Evolutionary conservation across 2,888 invertebrate genomes (phyloP), one percentile per base, ranked within the genome.

Genomic region (Axea sp.): DNA sequence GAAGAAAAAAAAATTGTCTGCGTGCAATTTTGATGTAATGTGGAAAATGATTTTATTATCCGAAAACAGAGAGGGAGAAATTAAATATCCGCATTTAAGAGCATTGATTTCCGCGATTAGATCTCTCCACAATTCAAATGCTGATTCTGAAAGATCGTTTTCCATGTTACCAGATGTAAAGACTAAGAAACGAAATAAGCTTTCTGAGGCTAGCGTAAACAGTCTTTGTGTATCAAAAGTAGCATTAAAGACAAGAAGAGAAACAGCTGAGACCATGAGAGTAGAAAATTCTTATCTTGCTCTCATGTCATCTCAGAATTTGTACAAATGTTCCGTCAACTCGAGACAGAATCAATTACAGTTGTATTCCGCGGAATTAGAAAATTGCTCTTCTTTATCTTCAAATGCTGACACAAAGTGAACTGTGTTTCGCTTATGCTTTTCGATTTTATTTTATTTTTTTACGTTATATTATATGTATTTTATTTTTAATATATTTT

Each of bases 31-130:
- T 8, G 53, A 53, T 11, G 4, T 15, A 0, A 53, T 37, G 39
- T 53, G 53, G 53, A 53, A 39, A 53, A 35, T 7, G 0, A 51
- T 53, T 17, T 37, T 39, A 11, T 11, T 0, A 26, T 33, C 14
- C 1, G 11, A 15, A 15, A n/a, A 15, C 15, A 6, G 1, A 4
- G 1, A 37, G n/a, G 39, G 35, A 11, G 8, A 17, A 0, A 0
- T 19, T 11, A 28, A 28, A 15, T 53, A 39, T 39, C 37, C 39
- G 1, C 5, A 28, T n/a, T 39, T 53, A n/a, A 5, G 11, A 6
- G 2, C 2, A 6, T 17, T 53, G 8, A 3, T 53, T 4, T 1
- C 9, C 17, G 53, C 53, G 7, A n/a, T 53, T 17, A 24, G 37
- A 14, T 24, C 37, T 8, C 26, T 53, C 7, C 53, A 37, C 7